A percentile compares a stretch with the other conserved stretches of the same genome.
Evolutionary conservation across 1,140 invertebrate species (phyloP).

Genomic region (Centruroides sculpturatus): DNA sequence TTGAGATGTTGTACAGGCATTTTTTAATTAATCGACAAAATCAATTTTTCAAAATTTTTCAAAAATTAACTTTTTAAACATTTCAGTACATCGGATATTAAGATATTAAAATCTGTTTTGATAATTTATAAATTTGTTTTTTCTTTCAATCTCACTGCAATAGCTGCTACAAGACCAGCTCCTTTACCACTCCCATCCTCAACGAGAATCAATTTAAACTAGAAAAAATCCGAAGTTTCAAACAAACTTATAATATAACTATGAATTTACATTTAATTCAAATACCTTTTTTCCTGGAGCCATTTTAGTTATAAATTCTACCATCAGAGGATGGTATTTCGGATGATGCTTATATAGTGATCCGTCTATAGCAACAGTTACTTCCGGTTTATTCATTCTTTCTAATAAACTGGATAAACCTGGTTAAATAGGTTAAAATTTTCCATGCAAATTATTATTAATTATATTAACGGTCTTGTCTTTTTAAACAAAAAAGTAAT

Average conservation of each 20-base stretch:
- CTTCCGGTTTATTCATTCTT: slow-evolving; percentile 46
- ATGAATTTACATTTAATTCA: background rate
- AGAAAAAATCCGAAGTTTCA: slow-evolving; percentile 16
- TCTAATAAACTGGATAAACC: slow-evolving; percentile 54
- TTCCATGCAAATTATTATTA: too few species aligned
- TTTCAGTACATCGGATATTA: too few species aligned
- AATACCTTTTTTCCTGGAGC: slow-evolving; percentile 33
- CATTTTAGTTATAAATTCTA: slow-evolving; percentile 49
- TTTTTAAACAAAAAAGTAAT: background rate
- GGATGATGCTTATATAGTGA: slow-evolving; percentile 76
- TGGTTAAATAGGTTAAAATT: slow-evolving; percentile 23
- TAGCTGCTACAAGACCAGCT: slow-evolving; percentile 53
- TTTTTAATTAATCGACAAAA: too few species aligned
- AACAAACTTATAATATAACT: too few species aligned
- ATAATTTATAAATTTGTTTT: too few species aligned
- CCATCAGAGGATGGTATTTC: slow-evolving; percentile 53
- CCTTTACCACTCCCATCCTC: slow-evolving; percentile 71
- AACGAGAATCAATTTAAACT: slow-evolving; percentile 53
- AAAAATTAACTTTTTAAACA: too few species aligned
- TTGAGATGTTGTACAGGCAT: too few species aligned
- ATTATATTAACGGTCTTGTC: background rate
- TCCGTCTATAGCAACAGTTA: slow-evolving; percentile 70
- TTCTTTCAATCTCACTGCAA: slow-evolving; percentile 30
- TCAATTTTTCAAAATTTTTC: too few species aligned
- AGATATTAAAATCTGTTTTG: too few species aligned